These are phyloP conservation scores for Oncopodura yosiiana DNA, from an alignment of 1,140 invertebrate species.

Conservation along the genomic window DNA sequence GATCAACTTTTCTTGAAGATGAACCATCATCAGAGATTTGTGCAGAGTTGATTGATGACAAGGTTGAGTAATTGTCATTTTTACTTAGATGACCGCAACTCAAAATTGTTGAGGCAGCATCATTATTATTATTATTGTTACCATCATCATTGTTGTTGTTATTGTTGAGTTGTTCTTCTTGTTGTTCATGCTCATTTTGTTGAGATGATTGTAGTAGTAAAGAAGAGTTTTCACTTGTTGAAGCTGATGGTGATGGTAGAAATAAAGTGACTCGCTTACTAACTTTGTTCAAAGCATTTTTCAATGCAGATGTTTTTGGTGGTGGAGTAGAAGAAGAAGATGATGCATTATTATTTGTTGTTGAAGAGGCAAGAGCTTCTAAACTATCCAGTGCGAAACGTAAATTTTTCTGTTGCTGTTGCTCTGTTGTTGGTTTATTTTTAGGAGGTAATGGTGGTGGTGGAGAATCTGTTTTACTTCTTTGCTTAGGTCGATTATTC, in stretches of 20 bases:
- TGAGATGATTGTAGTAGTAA: neutral
- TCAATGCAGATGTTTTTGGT: too few relatives aligned
- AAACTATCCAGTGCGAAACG: conserved; percentile 16
- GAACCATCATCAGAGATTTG: conserved; percentile 11
- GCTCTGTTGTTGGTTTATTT: conserved; percentile 1
- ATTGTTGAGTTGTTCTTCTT: too few relatives aligned
- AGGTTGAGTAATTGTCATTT: conserved; percentile 32
- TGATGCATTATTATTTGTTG: neutral
- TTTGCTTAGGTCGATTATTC: neutral
- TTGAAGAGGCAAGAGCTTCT: neutral
- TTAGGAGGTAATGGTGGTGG: conserved; percentile 1
- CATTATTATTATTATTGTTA: too few relatives aligned
- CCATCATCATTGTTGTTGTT: too few relatives aligned
- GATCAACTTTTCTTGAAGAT: neutral
- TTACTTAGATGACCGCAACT: conserved; percentile 29
- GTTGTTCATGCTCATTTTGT: too few relatives aligned
- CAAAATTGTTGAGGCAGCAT: conserved; percentile 5
- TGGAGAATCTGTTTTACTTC: neutral
- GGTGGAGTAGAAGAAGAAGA: neutral
- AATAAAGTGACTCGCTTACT: neutral
- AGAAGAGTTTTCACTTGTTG: neutral
- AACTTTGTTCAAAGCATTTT: too few relatives aligned
- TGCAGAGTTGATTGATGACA: conserved; percentile 26
- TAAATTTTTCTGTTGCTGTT: conserved; percentile 15
- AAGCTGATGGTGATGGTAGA: neutral